Evolutionary conservation across 2,797 vertebrate genomes (phyloP), one percentile per base, ranked within the genome.

Genomic region (Lerista edwardsae): DNA sequence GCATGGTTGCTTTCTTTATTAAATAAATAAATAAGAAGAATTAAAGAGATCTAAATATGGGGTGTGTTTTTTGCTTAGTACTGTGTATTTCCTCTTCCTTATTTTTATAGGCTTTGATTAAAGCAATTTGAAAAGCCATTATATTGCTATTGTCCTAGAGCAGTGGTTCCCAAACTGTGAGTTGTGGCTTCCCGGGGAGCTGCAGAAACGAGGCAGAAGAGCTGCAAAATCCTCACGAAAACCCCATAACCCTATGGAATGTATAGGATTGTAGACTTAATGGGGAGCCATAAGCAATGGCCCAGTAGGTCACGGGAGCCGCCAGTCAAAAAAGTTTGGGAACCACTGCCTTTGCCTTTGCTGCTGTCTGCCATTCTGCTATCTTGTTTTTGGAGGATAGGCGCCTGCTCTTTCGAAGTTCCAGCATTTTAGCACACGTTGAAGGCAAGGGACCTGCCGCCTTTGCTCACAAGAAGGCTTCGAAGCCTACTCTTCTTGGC

Each of bases 371-470:
- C 82, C 39, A 64, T 47, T 71, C 7, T 73, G 10, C 81, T 11
- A 3, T 80, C 2, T 55, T 73, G 39, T 79, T 3, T 0, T 39
- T 0, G 90, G 90, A 67, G 29, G 29, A 79, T 89, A 99, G 98
- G 85, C 97, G 98, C 0, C 95, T 96, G 41, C 95, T 99, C 72
- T 99, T 99, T 90, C 96, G 96, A 31, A 94, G 92, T 65, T 98
- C 97, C 82, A 99, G 98, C 90, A 89, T 99, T 88, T 95, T 99
- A 89, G 96, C 95, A 92, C 98, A 99, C 85, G 19, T 7, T 1
- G 94, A 97, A 68, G 98, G 98, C 86, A 94, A 90, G 0, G 97
- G 98, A 57, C 95, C 96, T 0, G 57, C 93, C n/a, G 97, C 98
- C 64, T 99, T 99, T 91, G 89, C 91, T 76, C 96, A 98, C 94